Evolutionary conservation across 2,113 vertebrate genomes (phyloP).

Genomic region (Cyanoderma ruficeps): DNA sequence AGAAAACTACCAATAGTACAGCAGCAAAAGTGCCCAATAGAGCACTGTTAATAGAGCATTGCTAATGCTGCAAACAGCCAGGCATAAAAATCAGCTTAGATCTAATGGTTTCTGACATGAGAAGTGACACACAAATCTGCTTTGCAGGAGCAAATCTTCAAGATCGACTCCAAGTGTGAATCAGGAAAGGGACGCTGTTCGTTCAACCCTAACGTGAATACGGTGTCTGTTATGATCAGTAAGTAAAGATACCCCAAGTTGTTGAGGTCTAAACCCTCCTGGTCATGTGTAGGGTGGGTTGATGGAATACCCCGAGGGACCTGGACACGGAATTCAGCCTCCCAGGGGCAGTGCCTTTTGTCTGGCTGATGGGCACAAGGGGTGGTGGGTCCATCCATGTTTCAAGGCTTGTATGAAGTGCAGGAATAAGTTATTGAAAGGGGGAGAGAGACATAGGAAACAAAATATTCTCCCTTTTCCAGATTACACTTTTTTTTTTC

Average conservation of each 20-base stretch:
- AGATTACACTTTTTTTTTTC: slow-evolving; percentile 9
- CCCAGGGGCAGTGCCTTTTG: neutral
- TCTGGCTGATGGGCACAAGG: neutral
- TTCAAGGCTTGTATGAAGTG: neutral
- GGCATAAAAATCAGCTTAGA: neutral
- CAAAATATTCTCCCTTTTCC: neutral
- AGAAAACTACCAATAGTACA: neutral
- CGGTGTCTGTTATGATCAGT: slow-evolving; percentile 98
- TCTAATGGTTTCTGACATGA: neutral
- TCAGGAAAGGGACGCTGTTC: slow-evolving; percentile 97
- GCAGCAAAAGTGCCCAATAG: neutral
- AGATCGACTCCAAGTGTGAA: slow-evolving; percentile 90
- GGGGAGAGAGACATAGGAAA: neutral
- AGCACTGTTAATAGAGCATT: neutral
- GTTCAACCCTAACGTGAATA: slow-evolving; percentile 95
- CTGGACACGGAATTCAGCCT: neutral
- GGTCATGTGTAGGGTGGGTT: neutral
- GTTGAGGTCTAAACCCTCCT: neutral
- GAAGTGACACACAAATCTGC: slow-evolving; percentile 30
- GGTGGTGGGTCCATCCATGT: neutral
- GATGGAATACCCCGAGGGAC: neutral
- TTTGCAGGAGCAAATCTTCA: slow-evolving; percentile 89
- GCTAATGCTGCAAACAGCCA: neutral
- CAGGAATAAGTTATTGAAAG: neutral
- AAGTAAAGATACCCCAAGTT: slow-evolving; percentile 70